Percentiles rank a stretch among this genome's conserved stretches.
Conservation (phyloP, 2,797 vertebrate species). For the Microtus agrestis region DNA sequence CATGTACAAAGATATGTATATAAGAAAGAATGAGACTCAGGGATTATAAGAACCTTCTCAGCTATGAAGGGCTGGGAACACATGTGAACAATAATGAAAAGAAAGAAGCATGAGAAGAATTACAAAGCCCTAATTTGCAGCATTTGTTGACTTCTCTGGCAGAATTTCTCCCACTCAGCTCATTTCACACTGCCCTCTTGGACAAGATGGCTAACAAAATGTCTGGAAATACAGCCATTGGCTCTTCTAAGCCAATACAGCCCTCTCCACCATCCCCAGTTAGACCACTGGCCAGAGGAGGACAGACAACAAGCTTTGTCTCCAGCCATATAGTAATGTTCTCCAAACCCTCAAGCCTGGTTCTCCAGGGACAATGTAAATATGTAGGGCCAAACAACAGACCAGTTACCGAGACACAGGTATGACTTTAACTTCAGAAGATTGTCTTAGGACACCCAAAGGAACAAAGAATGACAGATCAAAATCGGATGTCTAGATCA, state of each 20-base stretch:
- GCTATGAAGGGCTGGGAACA: neutral
- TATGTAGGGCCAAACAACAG: neutral
- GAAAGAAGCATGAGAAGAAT: neutral
- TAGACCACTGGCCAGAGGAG: neutral
- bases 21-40: neutral
- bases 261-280: neutral
- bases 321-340: neutral
- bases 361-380: neutral
- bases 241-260: neutral
- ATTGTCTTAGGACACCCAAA: conserved; percentile 11
- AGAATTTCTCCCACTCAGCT: neutral
- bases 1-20: neutral
- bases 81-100: neutral
- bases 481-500: conserved; percentile 19
- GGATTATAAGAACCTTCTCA: neutral
- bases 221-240: neutral
- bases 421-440: neutral
- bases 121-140: neutral
- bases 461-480: neutral
- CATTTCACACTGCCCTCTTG: neutral
- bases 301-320: neutral
- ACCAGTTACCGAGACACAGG: neutral
- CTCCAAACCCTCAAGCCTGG: neutral
- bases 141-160: neutral
- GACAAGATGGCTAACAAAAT: neutral